Evolutionary conservation across 2,113 vertebrate genomes (phyloP).

Genomic region (Ondatra zibethicus): DNA sequence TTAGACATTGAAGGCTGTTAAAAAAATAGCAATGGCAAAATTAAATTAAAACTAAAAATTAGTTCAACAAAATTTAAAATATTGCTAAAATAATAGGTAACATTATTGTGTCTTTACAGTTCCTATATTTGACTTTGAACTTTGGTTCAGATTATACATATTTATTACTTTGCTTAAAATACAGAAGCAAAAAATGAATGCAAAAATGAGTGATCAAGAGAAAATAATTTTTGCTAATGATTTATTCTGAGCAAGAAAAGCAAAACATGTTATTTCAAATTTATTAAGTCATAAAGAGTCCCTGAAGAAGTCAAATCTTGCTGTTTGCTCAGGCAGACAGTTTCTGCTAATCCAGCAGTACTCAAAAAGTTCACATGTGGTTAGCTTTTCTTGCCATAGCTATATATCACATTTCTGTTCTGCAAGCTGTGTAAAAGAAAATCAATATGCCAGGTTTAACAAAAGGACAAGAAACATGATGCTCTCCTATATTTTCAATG

Average conservation of each 20-base stretch:
- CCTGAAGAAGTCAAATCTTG: constrained; percentile 70
- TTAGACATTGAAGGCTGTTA: constrained; percentile 50
- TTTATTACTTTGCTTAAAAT: neutral
- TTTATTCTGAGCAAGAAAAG: constrained; percentile 75
- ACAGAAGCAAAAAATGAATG: constrained; percentile 35
- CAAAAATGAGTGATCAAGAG: constrained; percentile 60
- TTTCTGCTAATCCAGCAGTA: constrained; percentile 84
- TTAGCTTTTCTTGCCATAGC: constrained; percentile 79
- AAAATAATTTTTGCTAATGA: constrained; percentile 75
- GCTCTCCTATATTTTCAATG: constrained; percentile 81
- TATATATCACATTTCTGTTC: constrained; percentile 79
- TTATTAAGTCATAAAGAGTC: constrained; percentile 82
- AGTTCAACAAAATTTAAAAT: constrained; percentile 61
- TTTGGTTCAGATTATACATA: constrained; percentile 50
- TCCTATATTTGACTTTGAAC: constrained; percentile 50
- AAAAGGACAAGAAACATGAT: constrained; percentile 80
- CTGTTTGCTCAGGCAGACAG: constrained; percentile 67
- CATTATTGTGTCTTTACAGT: neutral
- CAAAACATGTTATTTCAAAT: constrained; percentile 83
- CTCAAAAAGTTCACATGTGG: constrained; percentile 82
- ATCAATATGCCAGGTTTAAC: constrained; percentile 85
- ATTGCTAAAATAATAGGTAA: constrained; percentile 47
- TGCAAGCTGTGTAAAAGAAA: constrained; percentile 80
- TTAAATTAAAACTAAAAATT: constrained; percentile 50
- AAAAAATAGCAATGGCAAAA: constrained; percentile 63